Percentiles rank a stretch among this genome's conserved stretches.
These are phyloP conservation scores for Pitta sordida DNA, from an alignment of 2,113 vertebrate genomes.

Conservation along the genomic window DNA sequence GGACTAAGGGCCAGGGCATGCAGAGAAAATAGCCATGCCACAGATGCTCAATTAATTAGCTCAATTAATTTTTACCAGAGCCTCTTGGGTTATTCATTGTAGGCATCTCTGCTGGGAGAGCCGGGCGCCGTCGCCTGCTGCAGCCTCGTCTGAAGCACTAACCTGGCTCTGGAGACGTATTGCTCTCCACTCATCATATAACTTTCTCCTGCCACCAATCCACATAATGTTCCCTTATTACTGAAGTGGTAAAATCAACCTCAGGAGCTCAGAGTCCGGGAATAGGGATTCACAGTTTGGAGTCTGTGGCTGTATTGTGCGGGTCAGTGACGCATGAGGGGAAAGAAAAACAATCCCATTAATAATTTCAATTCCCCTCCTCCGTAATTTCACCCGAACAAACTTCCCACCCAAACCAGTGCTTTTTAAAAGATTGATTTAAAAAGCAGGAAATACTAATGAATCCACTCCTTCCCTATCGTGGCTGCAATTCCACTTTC, in stretches of 20 bases:
- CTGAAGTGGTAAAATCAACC: neutral
- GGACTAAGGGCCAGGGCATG: neutral
- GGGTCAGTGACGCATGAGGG: neutral
- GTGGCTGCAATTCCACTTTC: neutral
- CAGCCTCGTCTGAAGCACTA: neutral
- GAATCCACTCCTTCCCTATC: neutral
- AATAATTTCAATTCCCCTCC: neutral
- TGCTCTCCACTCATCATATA: neutral
- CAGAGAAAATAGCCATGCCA: neutral
- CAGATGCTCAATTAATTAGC: slow-evolving; percentile 21
- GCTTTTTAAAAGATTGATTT: neutral
- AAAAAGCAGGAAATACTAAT: neutral
- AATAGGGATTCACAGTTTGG: neutral
- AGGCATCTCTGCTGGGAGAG: neutral
- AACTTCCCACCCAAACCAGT: neutral
- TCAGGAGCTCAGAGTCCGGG: neutral
- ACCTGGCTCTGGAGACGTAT: neutral
- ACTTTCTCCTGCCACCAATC: neutral
- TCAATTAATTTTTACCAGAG: slow-evolving; percentile 22
- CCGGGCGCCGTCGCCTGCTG: fast-evolving
- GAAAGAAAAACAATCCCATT: neutral
- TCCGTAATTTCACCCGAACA: neutral
- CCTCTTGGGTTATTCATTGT: neutral
- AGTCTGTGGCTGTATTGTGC: fast-evolving
- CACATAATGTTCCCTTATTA: neutral